phyloP scores from a whole-genome alignment of 2,113 vertebrate species.

The Danio rerio region DNA sequence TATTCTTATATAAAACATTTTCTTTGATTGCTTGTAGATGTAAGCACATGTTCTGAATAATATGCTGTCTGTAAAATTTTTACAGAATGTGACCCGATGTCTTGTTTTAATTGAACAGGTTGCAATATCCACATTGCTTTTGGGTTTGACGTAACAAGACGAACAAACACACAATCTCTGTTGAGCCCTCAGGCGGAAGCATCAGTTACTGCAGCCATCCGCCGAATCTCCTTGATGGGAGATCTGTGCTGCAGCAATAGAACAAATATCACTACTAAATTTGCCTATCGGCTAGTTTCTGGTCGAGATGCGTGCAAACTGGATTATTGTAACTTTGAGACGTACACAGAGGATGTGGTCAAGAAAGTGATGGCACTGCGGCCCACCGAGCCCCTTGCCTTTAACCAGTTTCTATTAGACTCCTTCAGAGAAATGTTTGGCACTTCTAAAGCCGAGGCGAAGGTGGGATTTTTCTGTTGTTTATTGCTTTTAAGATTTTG shows the following conservation, averaged over 20 bases:
- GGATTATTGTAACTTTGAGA: constrained; percentile 78
- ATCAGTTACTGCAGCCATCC: constrained; percentile 66
- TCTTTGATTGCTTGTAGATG: too few species aligned
- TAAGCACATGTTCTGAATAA: neutral
- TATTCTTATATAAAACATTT: too few species aligned
- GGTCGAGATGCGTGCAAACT: constrained; percentile 52
- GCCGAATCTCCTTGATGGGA: constrained; percentile 57
- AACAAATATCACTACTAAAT: constrained; percentile 45
- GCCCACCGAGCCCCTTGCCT: constrained; percentile 62
- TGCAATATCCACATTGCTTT: constrained; percentile 82
- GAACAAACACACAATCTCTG: constrained; percentile 9
- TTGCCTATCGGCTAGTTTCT: constrained; percentile 72
- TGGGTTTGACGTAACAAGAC: constrained; percentile 80
- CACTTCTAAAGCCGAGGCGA: constrained; percentile 64
- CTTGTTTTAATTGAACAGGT: constrained; percentile 62
- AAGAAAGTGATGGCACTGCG: constrained; percentile 74
- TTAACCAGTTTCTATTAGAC: constrained; percentile 77
- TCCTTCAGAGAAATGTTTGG: constrained; percentile 74
- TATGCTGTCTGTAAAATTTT: neutral
- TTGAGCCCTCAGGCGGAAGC: constrained; percentile 69
- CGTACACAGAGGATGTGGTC: constrained; percentile 68
- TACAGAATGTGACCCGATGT: neutral
- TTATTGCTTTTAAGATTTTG: too few species aligned
- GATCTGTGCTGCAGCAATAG: constrained; percentile 67
- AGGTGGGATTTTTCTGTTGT: constrained; percentile 65